Percentiles rank a stretch among this genome's conserved stretches.
These are phyloP conservation scores for Acronicta alni DNA, from an alignment of 2,888 invertebrate species.

Conservation along the genomic window DNA sequence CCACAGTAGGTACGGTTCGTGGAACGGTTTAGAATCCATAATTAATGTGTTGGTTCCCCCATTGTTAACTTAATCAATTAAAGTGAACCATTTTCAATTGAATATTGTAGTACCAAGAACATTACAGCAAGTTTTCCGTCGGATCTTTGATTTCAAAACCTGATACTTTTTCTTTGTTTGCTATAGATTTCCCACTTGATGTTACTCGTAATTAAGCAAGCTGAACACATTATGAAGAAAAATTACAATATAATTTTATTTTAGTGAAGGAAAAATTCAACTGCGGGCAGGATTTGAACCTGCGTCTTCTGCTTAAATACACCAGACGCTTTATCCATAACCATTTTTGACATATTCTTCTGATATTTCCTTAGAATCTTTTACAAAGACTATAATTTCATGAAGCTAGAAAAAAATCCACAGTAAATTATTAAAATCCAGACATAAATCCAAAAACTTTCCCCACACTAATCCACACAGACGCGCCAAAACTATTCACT, in stretches of 20 bases:
- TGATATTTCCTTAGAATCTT: too few species aligned
- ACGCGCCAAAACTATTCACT: slow-evolving; percentile 25
- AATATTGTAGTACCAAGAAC: not conserved
- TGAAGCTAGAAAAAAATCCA: not conserved
- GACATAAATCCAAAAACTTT: not conserved
- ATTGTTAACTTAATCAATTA: slow-evolving; percentile 3
- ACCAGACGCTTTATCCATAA: too few species aligned
- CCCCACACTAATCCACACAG: slow-evolving; percentile 10
- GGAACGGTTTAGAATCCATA: slow-evolving; percentile 4
- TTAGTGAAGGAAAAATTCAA: too few species aligned
- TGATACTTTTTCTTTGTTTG: too few species aligned
- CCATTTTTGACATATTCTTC: too few species aligned
- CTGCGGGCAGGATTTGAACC: too few species aligned
- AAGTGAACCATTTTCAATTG: slow-evolving; percentile 15
- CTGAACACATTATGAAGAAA: too few species aligned
- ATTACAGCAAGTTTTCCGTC: slow-evolving; percentile 5
- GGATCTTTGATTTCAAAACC: not conserved
- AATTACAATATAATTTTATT: too few species aligned
- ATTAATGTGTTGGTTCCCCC: slow-evolving; percentile 13
- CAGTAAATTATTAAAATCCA: slow-evolving; percentile 12
- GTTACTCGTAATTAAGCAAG: too few species aligned
- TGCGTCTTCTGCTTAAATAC: too few species aligned
- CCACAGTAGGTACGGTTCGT: slow-evolving; percentile 9
- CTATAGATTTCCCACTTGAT: too few species aligned
- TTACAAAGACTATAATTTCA: too few species aligned